Percentiles rank a stretch among this genome's conserved stretches.
Conservation (phyloP, 1,140 invertebrate species). For the Caenorhabditis tropicalis region DNA sequence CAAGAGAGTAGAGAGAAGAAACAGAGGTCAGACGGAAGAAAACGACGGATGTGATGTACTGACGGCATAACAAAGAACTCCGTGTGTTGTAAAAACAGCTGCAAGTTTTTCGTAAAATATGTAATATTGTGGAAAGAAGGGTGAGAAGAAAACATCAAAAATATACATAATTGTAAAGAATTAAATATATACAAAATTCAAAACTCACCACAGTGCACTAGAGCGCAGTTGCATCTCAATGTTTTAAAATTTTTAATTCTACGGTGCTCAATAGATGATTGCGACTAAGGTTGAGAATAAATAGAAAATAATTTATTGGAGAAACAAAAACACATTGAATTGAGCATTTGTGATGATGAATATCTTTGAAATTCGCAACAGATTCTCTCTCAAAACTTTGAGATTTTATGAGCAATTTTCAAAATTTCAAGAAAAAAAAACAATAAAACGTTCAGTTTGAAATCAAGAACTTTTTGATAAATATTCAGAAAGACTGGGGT, state of each 20-base stretch:
- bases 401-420: constrained; percentile 37
- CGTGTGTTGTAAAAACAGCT: constrained; percentile 32
- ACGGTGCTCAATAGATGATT: too few species aligned
- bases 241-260: too few species aligned
- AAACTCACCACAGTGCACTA: too few species aligned
- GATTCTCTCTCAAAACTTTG: constrained; percentile 26
- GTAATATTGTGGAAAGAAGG: neutral
- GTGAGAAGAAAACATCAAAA: neutral
- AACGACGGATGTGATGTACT: neutral
- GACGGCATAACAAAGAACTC: neutral
- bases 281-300: too few species aligned
- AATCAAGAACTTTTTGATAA: constrained; percentile 32
- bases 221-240: too few species aligned
- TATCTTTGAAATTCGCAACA: constrained; percentile 39
- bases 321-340: neutral
- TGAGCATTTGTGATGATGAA: constrained; percentile 20
- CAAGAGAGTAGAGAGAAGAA: neutral
- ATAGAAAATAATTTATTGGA: neutral
- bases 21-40: constrained; percentile 34
- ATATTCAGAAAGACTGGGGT: constrained; percentile 32
- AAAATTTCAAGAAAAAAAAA: constrained; percentile 21
- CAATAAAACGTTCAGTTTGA: neutral
- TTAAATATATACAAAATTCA: too few species aligned
- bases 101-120: neutral
- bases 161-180: too few species aligned